A percentile compares a stretch with the other conserved stretches of the same genome.
phyloP scores from a whole-genome alignment of 2,888 invertebrate species.

The Aporophyla nigra region DNA sequence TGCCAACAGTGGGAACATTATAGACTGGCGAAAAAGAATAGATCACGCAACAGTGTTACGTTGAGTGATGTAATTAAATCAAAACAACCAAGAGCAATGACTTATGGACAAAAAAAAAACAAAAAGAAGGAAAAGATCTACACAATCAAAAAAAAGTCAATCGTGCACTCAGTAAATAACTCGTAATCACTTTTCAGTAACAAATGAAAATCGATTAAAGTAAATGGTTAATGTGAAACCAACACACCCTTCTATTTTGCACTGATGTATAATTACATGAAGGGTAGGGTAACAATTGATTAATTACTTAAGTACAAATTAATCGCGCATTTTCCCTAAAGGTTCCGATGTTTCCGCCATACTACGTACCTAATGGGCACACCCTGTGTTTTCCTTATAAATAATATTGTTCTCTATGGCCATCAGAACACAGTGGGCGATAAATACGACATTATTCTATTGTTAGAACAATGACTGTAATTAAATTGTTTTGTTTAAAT shows the following conservation, averaged over 20 bases:
- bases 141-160: background rate
- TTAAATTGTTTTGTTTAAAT: constrained; percentile 28
- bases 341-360: constrained; percentile 1
- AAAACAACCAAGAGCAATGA: constrained; percentile 3
- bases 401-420: constrained; percentile 1
- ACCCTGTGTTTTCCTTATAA: constrained; percentile 31
- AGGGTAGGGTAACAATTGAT: constrained; percentile 11
- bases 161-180: too few species aligned
- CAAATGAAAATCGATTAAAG: background rate
- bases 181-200: background rate
- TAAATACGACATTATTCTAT: constrained; percentile 11
- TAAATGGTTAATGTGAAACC: background rate
- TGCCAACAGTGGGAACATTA: too few species aligned
- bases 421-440: constrained; percentile 14
- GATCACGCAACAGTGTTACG: background rate
- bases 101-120: background rate
- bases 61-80: background rate
- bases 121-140: background rate
- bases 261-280: constrained; percentile 5
- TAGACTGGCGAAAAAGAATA: background rate
- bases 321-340: background rate
- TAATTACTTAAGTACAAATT: constrained; percentile 18
- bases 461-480: constrained; percentile 31
- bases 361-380: background rate
- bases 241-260: constrained; percentile 3